Evolutionary conservation across 2,797 vertebrate genomes (phyloP).

Genomic region (Lepus oiostolus): DNA sequence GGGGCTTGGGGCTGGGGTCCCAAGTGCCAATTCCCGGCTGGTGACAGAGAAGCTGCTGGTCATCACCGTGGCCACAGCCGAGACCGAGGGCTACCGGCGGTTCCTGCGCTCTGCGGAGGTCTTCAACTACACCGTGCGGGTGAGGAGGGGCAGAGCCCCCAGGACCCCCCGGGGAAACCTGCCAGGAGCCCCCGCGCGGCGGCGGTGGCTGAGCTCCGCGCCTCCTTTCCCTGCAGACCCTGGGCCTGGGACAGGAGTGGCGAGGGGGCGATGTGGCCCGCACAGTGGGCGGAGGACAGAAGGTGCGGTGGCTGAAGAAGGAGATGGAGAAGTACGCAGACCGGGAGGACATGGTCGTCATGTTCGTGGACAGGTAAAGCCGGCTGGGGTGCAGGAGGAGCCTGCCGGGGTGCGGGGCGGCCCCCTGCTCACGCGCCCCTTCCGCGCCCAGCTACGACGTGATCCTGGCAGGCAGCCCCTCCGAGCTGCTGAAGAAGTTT

Average conservation of each 20-base stretch:
- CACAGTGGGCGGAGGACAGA: conserved; percentile 93
- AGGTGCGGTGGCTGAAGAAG: conserved; percentile 94
- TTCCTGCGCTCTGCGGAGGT: conserved; percentile 91
- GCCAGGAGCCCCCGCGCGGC: neutral
- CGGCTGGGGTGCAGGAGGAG: neutral
- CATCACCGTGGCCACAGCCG: conserved; percentile 93
- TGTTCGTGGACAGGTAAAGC: conserved; percentile 95
- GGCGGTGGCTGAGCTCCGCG: neutral
- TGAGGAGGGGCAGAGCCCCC: conserved; percentile 74
- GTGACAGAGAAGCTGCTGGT: conserved; percentile 92
- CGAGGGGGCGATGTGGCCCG: conserved; percentile 91
- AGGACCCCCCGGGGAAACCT: neutral
- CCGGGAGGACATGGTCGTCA: conserved; percentile 89
- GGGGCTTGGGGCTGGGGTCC: neutral
- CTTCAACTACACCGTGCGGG: conserved; percentile 94
- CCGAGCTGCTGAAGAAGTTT: conserved; percentile 93
- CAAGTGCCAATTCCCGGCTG: neutral
- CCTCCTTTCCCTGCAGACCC: conserved; percentile 86
- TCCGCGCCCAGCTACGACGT: conserved; percentile 90
- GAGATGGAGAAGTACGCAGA: conserved; percentile 91
- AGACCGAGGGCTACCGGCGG: conserved; percentile 92
- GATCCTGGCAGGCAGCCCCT: conserved; percentile 91
- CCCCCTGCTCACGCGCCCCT: neutral
- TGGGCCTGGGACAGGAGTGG: conserved; percentile 94
- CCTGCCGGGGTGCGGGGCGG: neutral